phyloP scores from a whole-genome alignment of 1,140 invertebrate species.

The Akabosia matsudoensis region DNA sequence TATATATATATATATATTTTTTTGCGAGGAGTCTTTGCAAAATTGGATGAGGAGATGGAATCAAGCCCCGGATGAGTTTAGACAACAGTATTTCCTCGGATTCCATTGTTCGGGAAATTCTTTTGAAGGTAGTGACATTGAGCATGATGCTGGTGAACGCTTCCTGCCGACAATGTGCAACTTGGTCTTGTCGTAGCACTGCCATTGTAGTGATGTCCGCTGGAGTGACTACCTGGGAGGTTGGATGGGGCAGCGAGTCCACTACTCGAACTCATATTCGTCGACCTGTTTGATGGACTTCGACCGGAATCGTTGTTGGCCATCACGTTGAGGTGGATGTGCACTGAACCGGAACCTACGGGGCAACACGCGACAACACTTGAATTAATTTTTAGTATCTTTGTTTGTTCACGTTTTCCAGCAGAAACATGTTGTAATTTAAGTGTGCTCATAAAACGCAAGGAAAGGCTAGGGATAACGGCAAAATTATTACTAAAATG shows the following conservation, averaged over 20 bases:
- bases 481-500: conserved; percentile 1
- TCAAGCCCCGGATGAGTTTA: neutral
- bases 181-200: neutral
- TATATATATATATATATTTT: too few species aligned
- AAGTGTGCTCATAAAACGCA: neutral
- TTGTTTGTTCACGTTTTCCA: too few species aligned
- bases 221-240: neutral
- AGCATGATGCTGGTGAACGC: conserved; percentile 7
- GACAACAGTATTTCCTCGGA: conserved; percentile 1
- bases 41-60: neutral
- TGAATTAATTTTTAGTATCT: too few species aligned
- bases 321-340: conserved; percentile 37
- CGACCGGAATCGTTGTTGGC: conserved; percentile 25
- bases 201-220: neutral
- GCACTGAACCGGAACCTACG: conserved; percentile 33
- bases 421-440: neutral
- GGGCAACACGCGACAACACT: too few species aligned
- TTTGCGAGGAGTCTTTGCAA: too few species aligned
- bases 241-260: neutral
- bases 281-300: conserved; percentile 23
- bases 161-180: neutral
- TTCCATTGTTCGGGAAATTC: neutral
- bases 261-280: conserved; percentile 17
- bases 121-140: conserved; percentile 9
- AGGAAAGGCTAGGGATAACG: neutral